Base-by-base conservation (phyloP, 2,113 vertebrate genomes). In the Epinephelus cyanopodus region DNA sequence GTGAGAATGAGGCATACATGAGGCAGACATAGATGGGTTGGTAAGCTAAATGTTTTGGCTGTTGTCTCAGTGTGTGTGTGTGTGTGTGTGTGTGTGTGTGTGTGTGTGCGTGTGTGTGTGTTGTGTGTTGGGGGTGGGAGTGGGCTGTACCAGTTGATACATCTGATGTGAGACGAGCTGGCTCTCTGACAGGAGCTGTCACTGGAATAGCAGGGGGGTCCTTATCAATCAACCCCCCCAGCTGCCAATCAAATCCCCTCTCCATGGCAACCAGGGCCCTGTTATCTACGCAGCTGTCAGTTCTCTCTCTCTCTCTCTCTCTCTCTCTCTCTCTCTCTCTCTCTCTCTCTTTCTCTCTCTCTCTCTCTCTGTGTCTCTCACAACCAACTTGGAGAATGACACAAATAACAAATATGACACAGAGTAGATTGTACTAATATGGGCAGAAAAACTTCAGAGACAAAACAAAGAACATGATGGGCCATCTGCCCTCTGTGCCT, bases 271-370 rank as follows among this genome's bases (percentile, higher is more conserved):
- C 86, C 56, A 93, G 89, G 89, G 91, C 85, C 78, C 87, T 92
- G 87, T 89, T 95, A 93, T 96, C 96, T 96, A 92, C 92, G 94
- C 95, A 94, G 94, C 95, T 96, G 96, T 95, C 96, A 82, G 63
- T 64, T 73, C 77, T 69, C 77, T 81, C 62, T 83, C 77, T 62
- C 58, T 63, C 39, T 39, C 66, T 63, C 39, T 39, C 66, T 73
- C 77, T 69, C 77, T 81, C 62, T 83, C 77, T 62, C 58, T 63
- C 39, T 39, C 66, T 73, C 77, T 69, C 77, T 81, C 62, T 83
- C 77, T 62, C 58, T 63, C 39, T 39, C 66, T 73, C 77, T 69
- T 74, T 81, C 62, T 83, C 77, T 62, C 58, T 63, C 39, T 39
- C 66, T 73, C 77, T 69, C 77, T 81, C 62, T 83, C 77, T 62